Percentiles rank a stretch among this genome's conserved stretches.
Evolutionary conservation across 2,888 invertebrate species (phyloP).

Genomic region (Adineta ricciae): DNA sequence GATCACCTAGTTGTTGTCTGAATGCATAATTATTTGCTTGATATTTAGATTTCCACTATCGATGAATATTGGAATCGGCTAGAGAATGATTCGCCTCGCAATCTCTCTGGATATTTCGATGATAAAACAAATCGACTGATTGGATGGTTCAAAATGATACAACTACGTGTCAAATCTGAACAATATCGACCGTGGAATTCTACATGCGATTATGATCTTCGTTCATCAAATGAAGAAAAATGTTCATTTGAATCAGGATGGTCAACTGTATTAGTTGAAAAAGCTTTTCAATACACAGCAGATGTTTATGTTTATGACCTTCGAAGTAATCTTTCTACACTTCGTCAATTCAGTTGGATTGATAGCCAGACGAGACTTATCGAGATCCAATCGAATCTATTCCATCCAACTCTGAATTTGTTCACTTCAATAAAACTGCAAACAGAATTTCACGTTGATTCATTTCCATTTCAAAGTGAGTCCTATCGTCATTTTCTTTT

Average conservation of each 20-base stretch:
- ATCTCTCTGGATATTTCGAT: constrained; percentile 52
- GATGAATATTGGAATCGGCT: constrained; percentile 51
- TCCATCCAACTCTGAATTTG: constrained; percentile 18
- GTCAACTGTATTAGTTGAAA: too few species aligned
- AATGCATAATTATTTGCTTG: background rate
- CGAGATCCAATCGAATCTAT: constrained; percentile 20
- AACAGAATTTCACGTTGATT: background rate
- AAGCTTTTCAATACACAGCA: background rate
- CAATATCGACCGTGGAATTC: background rate
- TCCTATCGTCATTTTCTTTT: too few species aligned
- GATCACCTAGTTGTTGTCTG: constrained; percentile 1
- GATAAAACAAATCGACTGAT: constrained; percentile 54
- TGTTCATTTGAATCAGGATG: too few species aligned
- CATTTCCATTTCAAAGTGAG: too few species aligned
- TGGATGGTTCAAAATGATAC: constrained; percentile 54
- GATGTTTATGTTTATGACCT: constrained; percentile 22
- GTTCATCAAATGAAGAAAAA: constrained; percentile 26
- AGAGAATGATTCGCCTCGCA: constrained; percentile 49
- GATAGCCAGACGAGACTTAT: constrained; percentile 25
- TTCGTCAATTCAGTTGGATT: constrained; percentile 22
- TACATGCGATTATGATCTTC: constrained; percentile 21
- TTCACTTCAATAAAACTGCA: background rate
- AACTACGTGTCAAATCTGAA: constrained; percentile 48
- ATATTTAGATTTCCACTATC: constrained; percentile 42
- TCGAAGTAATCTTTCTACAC: too few species aligned